Evolutionary conservation across 2,113 vertebrate genomes (phyloP), one percentile per base, ranked within the genome.

Genomic region (Ochotona curzoniae): DNA sequence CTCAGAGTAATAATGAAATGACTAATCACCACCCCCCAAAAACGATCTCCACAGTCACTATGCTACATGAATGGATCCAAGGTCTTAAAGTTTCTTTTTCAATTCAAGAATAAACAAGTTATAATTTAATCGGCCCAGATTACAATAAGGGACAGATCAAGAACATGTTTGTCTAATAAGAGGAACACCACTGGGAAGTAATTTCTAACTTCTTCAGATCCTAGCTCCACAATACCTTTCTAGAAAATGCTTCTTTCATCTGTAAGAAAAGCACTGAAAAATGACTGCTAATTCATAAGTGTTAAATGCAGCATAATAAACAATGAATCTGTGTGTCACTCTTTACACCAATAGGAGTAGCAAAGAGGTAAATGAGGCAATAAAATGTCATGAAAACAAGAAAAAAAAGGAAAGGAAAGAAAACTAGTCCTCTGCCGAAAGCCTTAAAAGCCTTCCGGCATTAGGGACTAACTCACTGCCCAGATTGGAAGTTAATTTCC

Each of bases 401-500:
- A 21, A 26, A 18, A 78, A 74, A 90, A 92, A 47, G 78, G 61
- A 67, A 95, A 83, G 17, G 30, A 30, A 25, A 49, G 30, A 57
- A 13, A 13, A 30, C 49, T 18, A 79, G 57, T 66, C 61, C 82
- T 96, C 71, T 87, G 69, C 92, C 76, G 75, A 94, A 61, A 95
- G 76, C 28, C 47, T 28, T 78, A 86, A 57, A 93, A 10, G 11
- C 21, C 83, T 57, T 44, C 38, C 32, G 66, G 54, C 7, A 84
- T 57, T 94, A 89, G 70, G 26, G 17, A 86, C 60, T 85, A 83
- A 70, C 90, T 64, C 71, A 87, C 12, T 76, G 93, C 32, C 83
- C 47, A 93, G 83, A 92, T 75, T n/a, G 51, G 51, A 20, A n/a
- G 17, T 84, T 95, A 81, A 93, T 81, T 89, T 92, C n/a, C 54